phyloP scores from a whole-genome alignment of 2,113 vertebrate species.

The Tapirus terrestris region DNA sequence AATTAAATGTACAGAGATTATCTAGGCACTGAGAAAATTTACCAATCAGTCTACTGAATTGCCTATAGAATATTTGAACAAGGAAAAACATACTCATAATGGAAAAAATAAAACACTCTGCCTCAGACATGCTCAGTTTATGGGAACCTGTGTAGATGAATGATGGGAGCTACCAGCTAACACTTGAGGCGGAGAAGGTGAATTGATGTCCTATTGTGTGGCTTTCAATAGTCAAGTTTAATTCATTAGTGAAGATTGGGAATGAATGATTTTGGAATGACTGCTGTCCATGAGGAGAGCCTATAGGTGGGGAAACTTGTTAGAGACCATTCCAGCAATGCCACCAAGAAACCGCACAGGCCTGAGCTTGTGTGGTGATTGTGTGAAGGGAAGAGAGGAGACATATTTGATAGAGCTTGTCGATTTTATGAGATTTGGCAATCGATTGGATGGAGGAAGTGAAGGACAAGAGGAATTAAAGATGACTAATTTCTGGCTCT shows the following conservation, averaged over 20 bases:
- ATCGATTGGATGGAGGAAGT: neutral
- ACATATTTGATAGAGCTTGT: neutral
- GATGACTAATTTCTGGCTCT: neutral
- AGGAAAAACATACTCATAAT: neutral
- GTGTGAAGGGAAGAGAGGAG: neutral
- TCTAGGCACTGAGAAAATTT: neutral
- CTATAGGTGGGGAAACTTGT: neutral
- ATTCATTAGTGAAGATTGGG: neutral
- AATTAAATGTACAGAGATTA: slow-evolving; percentile 5
- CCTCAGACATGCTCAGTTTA: neutral
- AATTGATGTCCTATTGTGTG: neutral
- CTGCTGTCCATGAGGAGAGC: neutral
- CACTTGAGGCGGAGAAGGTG: neutral
- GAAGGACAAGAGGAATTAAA: neutral
- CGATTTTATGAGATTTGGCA: neutral
- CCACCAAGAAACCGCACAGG: neutral
- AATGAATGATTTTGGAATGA: neutral
- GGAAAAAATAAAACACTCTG: neutral
- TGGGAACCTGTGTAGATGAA: neutral
- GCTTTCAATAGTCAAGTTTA: neutral
- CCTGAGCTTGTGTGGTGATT: neutral
- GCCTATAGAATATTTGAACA: neutral
- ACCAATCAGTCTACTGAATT: neutral
- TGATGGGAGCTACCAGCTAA: neutral
- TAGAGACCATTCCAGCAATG: neutral